Base-by-base conservation (phyloP, 2,888 invertebrate species). In the Notodonta dromedarius region DNA sequence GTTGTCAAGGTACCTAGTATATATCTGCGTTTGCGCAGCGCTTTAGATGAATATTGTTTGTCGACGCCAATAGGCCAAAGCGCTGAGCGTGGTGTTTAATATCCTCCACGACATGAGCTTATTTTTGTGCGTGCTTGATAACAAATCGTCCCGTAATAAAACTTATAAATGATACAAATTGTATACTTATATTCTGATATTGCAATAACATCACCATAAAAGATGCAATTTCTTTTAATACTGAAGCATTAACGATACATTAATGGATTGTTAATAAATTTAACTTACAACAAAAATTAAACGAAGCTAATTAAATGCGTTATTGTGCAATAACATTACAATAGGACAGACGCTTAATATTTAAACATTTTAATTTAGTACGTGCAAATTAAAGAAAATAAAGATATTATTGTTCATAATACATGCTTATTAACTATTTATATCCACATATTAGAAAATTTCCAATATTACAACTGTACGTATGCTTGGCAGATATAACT, bases 231-330 rank as follows among this genome's bases (percentile, higher is more conserved):
- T 14, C 56, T 39, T 42, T n/a, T 61, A 69, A 74, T 74, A 72
- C 63, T 69, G 58, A 65, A 69, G 59, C 51, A 56, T 46, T 5
- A 56, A 61, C 32, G 52, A 14, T 46, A 58, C 56, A 66, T 4
- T 42, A 42, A 64, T 32, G 54, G 4, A 12, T 40, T 56, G n/a
- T 14, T 60, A 57, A 59, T 52, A 58, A 32, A 58, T 62, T 58
- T 4, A 32, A 51, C 60, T 73, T 62, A 67, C 32, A 59, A 40
- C 46, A 56, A 57, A 57, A 56, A 42, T 46, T 67, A 61, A 11
- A 56, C 52, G 59, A 70, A 67, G 60, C 61, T 61, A 63, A 67
- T 56, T 70, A 70, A 73, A 78, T 76, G 72, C 77, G 61, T 63
- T 42, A 61, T 62, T 67, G 66, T 72, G 73, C 70, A 69, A 58